Evolutionary conservation across 2,888 invertebrate species (phyloP), one percentile per base, ranked within the genome.

Genomic region (Sarcophaga subvicina): DNA sequence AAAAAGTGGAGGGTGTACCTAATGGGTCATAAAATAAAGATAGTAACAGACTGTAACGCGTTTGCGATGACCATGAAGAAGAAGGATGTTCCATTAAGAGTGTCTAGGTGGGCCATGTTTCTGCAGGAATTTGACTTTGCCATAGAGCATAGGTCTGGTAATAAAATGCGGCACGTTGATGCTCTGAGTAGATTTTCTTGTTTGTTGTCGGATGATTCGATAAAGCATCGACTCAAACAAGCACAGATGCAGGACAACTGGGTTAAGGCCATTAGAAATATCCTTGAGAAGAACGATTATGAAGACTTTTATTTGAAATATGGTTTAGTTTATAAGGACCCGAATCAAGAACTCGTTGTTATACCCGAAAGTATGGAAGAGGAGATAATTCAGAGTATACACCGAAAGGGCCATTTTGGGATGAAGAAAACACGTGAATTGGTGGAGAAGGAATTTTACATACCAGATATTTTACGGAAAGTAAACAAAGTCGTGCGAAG

Each of bases 371-470:
- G 25, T 14, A 70, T 70, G 70, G 82, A 71, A 5, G 54, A 79
- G 12, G 90, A 93, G 77, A 89, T 93, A 4, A 92, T 93, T 11
- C 88, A 88, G 77, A 90, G 80, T 27, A 88, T 88, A 2, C 93
- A 93, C 87, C 91, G 91, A 49, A 88, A 88, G n/a, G 92, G 93
- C 47, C 92, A 93, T 89, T 92, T 92, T 87, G 82, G 69, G 5
- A 11, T 5, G 12, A 69, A 49, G 69, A 69, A 69, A 22, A 69
- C 69, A 5, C 20, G 49, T 22, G 22, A 78, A 11, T 17, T 84
- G 10, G 45, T 84, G 12, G 82, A 85, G 54, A 80, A 49, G 59
- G 25, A 62, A 5, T 88, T 76, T 76, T 83, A 45, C 60, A 86
- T 88, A 37, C 85, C 77, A 8, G 37, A 85, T 17, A 12, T 85